Conservation (phyloP, 2,888 invertebrate genomes). For the Xanthia icteritia region DNA sequence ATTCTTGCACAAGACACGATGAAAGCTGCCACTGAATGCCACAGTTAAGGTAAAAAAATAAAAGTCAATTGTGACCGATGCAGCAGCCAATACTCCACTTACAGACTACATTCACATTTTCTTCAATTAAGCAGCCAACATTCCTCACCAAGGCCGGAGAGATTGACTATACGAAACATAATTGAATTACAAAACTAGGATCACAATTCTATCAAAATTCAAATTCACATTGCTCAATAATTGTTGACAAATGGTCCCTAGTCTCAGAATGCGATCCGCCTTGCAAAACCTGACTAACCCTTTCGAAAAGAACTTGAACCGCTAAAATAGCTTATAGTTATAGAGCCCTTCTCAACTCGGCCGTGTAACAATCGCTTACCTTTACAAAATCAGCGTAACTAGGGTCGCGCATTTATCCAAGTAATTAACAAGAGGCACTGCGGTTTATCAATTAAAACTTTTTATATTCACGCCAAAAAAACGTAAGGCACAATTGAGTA, state of each 20-base stretch:
- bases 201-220: slow-evolving; percentile 70
- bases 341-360: slow-evolving; percentile 79
- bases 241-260: slow-evolving; percentile 83
- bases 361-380: slow-evolving; percentile 80
- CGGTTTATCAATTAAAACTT: slow-evolving; percentile 73
- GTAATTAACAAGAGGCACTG: slow-evolving; percentile 69
- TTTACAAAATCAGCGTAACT: slow-evolving; percentile 74
- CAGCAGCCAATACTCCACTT: slow-evolving; percentile 32
- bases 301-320: slow-evolving; percentile 76
- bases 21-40: slow-evolving; percentile 45
- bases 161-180: slow-evolving; percentile 67
- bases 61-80: slow-evolving; percentile 31
- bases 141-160: slow-evolving; percentile 69
- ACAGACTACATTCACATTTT: slow-evolving; percentile 66
- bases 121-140: slow-evolving; percentile 56
- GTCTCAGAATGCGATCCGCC: slow-evolving; percentile 82
- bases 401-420: slow-evolving; percentile 77
- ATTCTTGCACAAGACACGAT: slow-evolving; percentile 41
- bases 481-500: slow-evolving; percentile 80
- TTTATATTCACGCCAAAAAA: slow-evolving; percentile 73
- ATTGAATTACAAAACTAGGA: slow-evolving; percentile 71
- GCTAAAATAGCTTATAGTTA: slow-evolving; percentile 73
- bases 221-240: slow-evolving; percentile 78
- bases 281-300: slow-evolving; percentile 83
- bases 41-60: slow-evolving; percentile 30